Base-by-base conservation (phyloP, 1,140 invertebrate genomes). In the Mya arenaria region DNA sequence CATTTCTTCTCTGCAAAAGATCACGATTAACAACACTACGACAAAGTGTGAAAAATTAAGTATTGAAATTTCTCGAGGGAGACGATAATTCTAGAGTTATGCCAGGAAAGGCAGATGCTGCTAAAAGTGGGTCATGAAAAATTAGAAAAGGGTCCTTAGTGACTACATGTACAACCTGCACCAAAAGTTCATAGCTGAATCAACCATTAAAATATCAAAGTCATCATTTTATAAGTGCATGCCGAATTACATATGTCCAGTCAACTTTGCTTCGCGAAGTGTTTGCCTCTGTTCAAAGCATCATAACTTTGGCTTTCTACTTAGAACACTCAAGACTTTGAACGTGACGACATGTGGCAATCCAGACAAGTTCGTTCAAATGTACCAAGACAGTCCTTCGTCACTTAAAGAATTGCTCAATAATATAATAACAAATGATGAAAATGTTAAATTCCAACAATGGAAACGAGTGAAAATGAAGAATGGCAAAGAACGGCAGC, bases 381-480 rank as follows among this genome's bases (percentile, higher is more conserved):
- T 44, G 66, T 71, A 71, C 39, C 25, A 66, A 23, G 62, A 66
- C 15, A 25, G 34, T 10, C 62, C 62, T 15, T 4, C 25, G 32
- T 23, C 10, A 36, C 62, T 72, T 10, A 4, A 39, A 19, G 19
- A 41, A 41, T 17, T 6, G 17, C n/a, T 30, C 17, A 5, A 62
- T 2, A 0, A 62, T 17, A 17, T 62, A 62, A 19, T 30, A 30
- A 32, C 62, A 10, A 66, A 36, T 32, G 23, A 30, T 15, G 41
- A 39, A 15, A 71, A 41, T 8, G 5, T 84, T n/a, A 65, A 41
- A 39, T 81, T 55, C 56, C 52, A 73, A 37, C n/a, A 84, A 41
- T 80, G 75, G 82, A 79, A 58, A 72, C 65, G 75, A 44, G 41
- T 79, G 15, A 19, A 58, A n/a, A 10, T 81, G 10, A n/a, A 32